A percentile compares a stretch with the other conserved stretches of the same genome.
phyloP scores from a whole-genome alignment of 2,888 invertebrate genomes.

The Amiota mariae region DNA sequence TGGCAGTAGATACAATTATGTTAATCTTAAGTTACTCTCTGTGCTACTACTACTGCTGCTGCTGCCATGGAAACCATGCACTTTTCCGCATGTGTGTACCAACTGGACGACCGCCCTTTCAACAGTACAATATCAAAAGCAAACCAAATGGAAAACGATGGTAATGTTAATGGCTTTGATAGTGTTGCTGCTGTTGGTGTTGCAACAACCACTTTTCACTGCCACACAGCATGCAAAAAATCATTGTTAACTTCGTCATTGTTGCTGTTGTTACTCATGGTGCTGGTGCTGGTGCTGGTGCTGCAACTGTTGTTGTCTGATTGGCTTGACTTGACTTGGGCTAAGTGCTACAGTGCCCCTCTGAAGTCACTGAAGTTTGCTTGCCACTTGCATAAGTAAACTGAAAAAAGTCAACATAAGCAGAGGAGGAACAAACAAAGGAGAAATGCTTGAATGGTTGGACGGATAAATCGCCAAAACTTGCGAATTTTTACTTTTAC shows the following conservation, averaged over 20 bases:
- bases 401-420: neutral
- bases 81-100: too few species aligned
- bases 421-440: neutral
- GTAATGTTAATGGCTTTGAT: too few species aligned
- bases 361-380: neutral
- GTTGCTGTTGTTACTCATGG: neutral
- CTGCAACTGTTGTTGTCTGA: neutral
- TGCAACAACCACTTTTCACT: conserved; percentile 3
- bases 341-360: neutral
- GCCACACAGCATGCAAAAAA: neutral
- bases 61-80: too few species aligned
- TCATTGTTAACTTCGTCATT: neutral
- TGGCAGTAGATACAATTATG: too few species aligned
- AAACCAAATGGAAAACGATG: too few species aligned
- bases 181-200: neutral
- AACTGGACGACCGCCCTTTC: too few species aligned
- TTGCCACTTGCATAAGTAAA: too few species aligned
- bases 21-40: too few species aligned
- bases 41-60: too few species aligned
- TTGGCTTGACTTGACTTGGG: too few species aligned
- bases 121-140: too few species aligned
- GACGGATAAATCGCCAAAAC: too few species aligned
- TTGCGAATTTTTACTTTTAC: conserved; percentile 13
- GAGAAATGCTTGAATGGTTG: neutral
- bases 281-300: neutral